Evolutionary conservation across 2,888 invertebrate species (phyloP), one percentile per base, ranked within the genome.

Genomic region (Eupithecia centaureata): DNA sequence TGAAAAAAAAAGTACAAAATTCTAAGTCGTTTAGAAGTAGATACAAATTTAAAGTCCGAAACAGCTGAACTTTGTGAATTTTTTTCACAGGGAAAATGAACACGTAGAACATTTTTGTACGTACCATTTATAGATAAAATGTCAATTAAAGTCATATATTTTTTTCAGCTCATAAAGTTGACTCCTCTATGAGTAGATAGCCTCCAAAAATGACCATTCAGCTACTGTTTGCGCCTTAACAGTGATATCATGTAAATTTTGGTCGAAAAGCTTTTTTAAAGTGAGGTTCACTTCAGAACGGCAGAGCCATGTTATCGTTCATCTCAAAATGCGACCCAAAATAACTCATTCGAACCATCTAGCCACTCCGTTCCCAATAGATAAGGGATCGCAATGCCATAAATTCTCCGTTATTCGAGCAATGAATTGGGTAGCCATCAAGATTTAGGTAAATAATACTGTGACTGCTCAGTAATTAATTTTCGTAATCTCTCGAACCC

Each of bases 321-420:
- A 10, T 30, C 30, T 57, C 57, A 18, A 57, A 32, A 18, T 57
- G 30, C 32, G 22, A 33, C 13, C 5, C 32, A 57, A 30, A 56
- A 30, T 30, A 57, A 57, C 25, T 52, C 52, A 52, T 56, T 56
- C n/a, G 27, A 61, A 4, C 1, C 27, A 32, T 28, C 13, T 15
- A 57, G 47, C 61, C 54, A 54, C 32, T 56, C 15, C 59, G 62
- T 60, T 63, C 54, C 54, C 32, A 60, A 63, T 60, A 58, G 64
- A 68, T 65, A 64, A 61, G 8, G 18, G 22, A 68, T 68, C 61
- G 57, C 58, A 61, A 61, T 61, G 28, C 38, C 61, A 68, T 64
- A 68, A 57, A 51, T 54, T 62, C 54, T 42, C 38, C 54, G 59
- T 65, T 32, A 69, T 62, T 63, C 42, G 27, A 63, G 59, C 35